A percentile compares a stretch with the other conserved stretches of the same genome.
phyloP scores from a whole-genome alignment of 2,888 invertebrate species.

The Myopa testacea region DNA sequence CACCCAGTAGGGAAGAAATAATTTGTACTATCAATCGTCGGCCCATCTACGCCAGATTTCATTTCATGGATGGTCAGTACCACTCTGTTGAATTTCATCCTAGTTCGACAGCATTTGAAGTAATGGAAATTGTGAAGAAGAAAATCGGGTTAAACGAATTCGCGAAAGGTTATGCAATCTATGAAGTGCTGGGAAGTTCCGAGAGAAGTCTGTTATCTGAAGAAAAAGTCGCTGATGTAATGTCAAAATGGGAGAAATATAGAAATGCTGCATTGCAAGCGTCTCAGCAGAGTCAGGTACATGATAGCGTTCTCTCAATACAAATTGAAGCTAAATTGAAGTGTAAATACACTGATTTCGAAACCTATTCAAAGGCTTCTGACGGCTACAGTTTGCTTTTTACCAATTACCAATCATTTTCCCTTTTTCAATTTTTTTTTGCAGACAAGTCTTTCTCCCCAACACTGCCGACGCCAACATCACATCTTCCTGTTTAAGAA shows the following conservation, averaged over 20 bases:
- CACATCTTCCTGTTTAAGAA: conserved; percentile 84
- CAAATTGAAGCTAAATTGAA: not conserved
- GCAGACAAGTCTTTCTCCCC: conserved; percentile 24
- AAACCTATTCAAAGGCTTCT: too few relatives aligned
- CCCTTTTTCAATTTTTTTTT: not conserved
- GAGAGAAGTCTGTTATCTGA: conserved; percentile 86
- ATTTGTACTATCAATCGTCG: conserved; percentile 91
- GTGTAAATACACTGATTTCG: not conserved
- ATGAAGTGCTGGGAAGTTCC: conserved; percentile 88
- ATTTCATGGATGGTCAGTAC: conserved; percentile 94
- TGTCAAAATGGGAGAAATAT: conserved; percentile 95
- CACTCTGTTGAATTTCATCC: conserved; percentile 96
- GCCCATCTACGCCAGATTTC: conserved; percentile 90
- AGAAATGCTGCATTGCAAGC: conserved; percentile 77
- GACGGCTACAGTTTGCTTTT: not conserved
- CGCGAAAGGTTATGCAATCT: conserved; percentile 84
- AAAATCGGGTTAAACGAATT: conserved; percentile 80
- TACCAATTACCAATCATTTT: not conserved
- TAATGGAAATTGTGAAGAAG: conserved; percentile 86
- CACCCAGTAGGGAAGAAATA: conserved; percentile 92
- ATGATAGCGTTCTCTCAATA: conserved; percentile 7
- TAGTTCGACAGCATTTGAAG: conserved; percentile 89
- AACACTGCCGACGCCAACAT: conserved; percentile 71
- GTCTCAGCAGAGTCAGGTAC: conserved; percentile 66
- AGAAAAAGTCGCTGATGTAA: conserved; percentile 93